Evolutionary conservation across 2,888 invertebrate species (phyloP).

Genomic region (Nemurella pictetii): DNA sequence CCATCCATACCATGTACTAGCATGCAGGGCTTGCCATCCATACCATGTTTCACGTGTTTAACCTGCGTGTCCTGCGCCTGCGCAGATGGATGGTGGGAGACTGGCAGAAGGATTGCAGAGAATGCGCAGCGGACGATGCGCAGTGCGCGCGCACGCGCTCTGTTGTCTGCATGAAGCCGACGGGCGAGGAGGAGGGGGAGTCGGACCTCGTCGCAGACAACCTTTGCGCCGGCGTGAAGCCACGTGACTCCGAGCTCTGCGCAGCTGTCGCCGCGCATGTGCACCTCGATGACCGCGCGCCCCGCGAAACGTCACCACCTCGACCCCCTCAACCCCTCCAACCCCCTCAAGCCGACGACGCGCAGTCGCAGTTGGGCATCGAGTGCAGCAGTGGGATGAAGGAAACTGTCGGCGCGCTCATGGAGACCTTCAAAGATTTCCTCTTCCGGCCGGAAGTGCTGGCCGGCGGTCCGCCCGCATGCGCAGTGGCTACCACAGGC

Average conservation of each 20-base stretch:
- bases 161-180: constrained; percentile 50
- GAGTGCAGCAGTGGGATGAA: too few relatives aligned
- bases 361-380: too few relatives aligned
- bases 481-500: too few relatives aligned
- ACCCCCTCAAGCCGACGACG: not conserved
- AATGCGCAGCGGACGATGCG: constrained; percentile 49
- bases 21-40: too few relatives aligned
- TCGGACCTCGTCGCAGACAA: constrained; percentile 48
- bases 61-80: not conserved
- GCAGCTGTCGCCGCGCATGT: not conserved
- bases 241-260: constrained; percentile 47
- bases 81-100: constrained; percentile 52
- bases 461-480: too few relatives aligned
- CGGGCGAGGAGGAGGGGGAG: constrained; percentile 50
- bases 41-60: too few relatives aligned
- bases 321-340: not conserved
- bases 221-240: constrained; percentile 49
- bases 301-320: not conserved
- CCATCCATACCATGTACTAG: too few relatives aligned
- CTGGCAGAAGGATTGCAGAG: constrained; percentile 49
- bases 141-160: constrained; percentile 46
- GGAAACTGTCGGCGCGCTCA: too few relatives aligned
- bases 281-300: not conserved
- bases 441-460: not conserved
- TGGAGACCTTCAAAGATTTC: not conserved